Evolutionary conservation across 2,888 invertebrate species (phyloP).

Genomic region (Volucella inflata): DNA sequence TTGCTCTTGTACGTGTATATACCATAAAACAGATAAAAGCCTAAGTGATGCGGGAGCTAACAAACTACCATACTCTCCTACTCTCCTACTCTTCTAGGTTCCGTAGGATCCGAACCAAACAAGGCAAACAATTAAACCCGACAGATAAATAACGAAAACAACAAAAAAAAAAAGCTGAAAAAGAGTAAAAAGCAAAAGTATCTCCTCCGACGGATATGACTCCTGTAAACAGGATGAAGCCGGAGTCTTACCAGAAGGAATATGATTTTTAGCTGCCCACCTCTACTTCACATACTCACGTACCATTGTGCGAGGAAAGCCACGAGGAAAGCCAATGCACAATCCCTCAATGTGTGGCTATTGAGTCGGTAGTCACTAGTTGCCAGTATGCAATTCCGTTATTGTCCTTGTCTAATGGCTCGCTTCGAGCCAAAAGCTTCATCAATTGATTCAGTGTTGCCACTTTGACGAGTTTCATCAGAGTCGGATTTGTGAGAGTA

Average conservation of each 20-base stretch:
- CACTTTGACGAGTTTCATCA: background rate
- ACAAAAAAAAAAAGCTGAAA: conserved; percentile 13
- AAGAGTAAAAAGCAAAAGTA: background rate
- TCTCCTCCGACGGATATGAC: conserved; percentile 41
- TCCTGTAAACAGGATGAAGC: conserved; percentile 57
- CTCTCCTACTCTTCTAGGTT: background rate
- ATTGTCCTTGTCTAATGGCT: conserved; percentile 39
- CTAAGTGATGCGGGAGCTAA: conserved; percentile 52
- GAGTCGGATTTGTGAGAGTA: no score
- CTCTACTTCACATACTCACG: background rate
- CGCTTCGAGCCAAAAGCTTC: conserved; percentile 29
- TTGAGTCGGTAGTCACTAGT: background rate
- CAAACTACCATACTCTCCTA: conserved; percentile 29
- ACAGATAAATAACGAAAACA: conserved; percentile 21
- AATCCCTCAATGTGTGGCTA: conserved; percentile 3
- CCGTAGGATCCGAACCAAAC: conserved; percentile 4
- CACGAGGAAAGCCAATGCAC: background rate
- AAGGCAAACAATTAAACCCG: conserved; percentile 62
- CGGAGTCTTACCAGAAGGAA: conserved; percentile 5
- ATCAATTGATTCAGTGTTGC: conserved; percentile 21
- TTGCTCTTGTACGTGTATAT: no score
- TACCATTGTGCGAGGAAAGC: conserved; percentile 17
- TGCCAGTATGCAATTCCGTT: conserved; percentile 23
- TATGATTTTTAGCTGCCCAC: background rate
- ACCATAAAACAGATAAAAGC: conserved; percentile 26